Percentiles rank a stretch among this genome's conserved stretches.
These are phyloP conservation scores for Tragelaphus scriptus DNA, from an alignment of 2,113 vertebrate species.

Conservation along the genomic window DNA sequence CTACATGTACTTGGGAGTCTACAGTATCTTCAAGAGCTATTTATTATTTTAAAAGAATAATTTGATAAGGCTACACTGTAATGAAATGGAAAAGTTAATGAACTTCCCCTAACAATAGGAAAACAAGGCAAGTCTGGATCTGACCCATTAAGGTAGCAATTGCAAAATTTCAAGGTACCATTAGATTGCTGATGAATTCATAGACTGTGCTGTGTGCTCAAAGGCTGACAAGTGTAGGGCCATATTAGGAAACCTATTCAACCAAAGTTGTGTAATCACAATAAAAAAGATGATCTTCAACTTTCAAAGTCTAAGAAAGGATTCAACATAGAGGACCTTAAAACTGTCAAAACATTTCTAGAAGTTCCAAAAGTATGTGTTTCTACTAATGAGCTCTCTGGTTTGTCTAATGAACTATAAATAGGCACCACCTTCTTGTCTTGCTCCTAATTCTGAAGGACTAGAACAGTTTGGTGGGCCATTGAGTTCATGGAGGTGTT, in stretches of 20 bases:
- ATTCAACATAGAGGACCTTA: not conserved
- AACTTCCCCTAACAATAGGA: not conserved
- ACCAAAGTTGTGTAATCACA: not conserved
- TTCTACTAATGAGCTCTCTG: not conserved
- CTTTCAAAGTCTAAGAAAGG: constrained; percentile 19
- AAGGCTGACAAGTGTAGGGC: not conserved
- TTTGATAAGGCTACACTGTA: not conserved
- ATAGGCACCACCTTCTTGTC: not conserved
- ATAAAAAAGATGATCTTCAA: not conserved
- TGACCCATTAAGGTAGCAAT: not conserved
- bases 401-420: not conserved
- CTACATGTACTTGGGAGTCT: not conserved
- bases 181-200: constrained; percentile 25
- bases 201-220: not conserved
- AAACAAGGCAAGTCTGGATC: not conserved
- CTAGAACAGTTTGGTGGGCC: not conserved
- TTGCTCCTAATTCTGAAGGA: not conserved
- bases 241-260: not conserved
- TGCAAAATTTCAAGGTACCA: not conserved
- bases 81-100: constrained; percentile 22
- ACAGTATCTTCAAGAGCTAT: constrained; percentile 16
- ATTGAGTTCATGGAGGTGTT: not conserved
- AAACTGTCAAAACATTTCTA: not conserved
- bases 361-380: constrained; percentile 2
- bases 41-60: constrained; percentile 48